Evolutionary conservation across 2,888 invertebrate genomes (phyloP).

Genomic region (Abrostola tripartita): DNA sequence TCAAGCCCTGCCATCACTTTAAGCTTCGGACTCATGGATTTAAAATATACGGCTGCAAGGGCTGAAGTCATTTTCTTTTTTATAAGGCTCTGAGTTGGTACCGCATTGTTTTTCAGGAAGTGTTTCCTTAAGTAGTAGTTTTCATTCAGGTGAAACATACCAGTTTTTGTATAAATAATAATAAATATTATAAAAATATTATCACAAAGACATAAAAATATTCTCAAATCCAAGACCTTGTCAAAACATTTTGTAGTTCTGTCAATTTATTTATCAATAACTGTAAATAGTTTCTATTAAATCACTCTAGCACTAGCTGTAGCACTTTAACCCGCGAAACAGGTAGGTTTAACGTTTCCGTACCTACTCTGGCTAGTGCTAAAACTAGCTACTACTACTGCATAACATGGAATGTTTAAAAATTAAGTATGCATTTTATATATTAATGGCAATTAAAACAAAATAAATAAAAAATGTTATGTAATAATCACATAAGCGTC

Average conservation of each 20-base stretch:
- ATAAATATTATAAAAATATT: constrained; percentile 6
- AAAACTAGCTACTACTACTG: too few species aligned
- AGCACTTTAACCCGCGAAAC: too few species aligned
- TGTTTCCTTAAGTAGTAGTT: constrained; percentile 77
- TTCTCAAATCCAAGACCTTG: constrained; percentile 9
- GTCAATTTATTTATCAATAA: too few species aligned
- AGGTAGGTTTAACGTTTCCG: too few species aligned
- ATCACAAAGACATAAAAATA: not conserved
- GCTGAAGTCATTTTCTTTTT: constrained; percentile 74
- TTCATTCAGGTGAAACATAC: constrained; percentile 65
- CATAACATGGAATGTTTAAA: too few species aligned
- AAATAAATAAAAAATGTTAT: too few species aligned
- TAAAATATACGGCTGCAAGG: constrained; percentile 79
- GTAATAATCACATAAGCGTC: too few species aligned
- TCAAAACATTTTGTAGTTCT: not conserved
- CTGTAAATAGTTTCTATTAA: too few species aligned
- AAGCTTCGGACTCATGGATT: constrained; percentile 74
- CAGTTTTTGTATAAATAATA: constrained; percentile 29
- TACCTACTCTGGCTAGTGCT: too few species aligned
- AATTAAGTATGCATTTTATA: too few species aligned
- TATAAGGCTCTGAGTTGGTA: constrained; percentile 79
- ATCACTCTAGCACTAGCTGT: too few species aligned
- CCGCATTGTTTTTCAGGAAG: constrained; percentile 71
- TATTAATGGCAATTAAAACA: too few species aligned
- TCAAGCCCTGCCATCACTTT: constrained; percentile 78